Evolutionary conservation across 2,888 invertebrate species (phyloP).

Genomic region (Rhingia campestris): DNA sequence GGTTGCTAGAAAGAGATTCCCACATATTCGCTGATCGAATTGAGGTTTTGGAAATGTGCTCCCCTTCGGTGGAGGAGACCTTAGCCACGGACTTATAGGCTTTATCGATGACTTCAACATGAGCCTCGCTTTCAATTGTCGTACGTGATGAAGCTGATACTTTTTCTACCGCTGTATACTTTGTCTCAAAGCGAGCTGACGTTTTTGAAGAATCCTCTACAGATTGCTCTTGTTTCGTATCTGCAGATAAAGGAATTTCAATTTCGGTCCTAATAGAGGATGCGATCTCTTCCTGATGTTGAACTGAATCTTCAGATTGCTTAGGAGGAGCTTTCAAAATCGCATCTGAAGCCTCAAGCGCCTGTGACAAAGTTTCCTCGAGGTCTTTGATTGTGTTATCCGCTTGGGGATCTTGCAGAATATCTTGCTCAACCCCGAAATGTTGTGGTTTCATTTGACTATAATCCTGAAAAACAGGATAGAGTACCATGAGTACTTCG

Average conservation of each 20-base stretch:
- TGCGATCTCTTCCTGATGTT: slow-evolving; percentile 1
- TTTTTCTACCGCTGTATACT: slow-evolving; percentile 57
- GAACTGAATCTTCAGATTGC: not conserved
- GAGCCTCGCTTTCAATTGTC: slow-evolving; percentile 52
- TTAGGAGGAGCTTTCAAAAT: slow-evolving; percentile 23
- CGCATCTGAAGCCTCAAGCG: slow-evolving; percentile 33
- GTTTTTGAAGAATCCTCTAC: not conserved
- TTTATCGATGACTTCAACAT: slow-evolving; percentile 57
- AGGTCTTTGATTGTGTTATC: slow-evolving; percentile 44
- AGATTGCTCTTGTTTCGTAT: not conserved
- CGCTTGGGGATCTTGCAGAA: not conserved
- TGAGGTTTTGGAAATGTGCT: slow-evolving; percentile 45
- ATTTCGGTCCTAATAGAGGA: slow-evolving; percentile 34
- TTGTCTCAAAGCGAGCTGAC: slow-evolving; percentile 33
- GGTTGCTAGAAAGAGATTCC: slow-evolving; percentile 63
- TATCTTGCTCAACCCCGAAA: slow-evolving; percentile 47
- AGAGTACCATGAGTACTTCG: slow-evolving; percentile 62
- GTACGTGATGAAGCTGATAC: slow-evolving; percentile 46
- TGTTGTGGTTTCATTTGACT: slow-evolving; percentile 5
- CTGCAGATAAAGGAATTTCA: slow-evolving; percentile 40
- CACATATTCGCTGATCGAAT: slow-evolving; percentile 70
- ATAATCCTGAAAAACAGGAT: slow-evolving; percentile 50
- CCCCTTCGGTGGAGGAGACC: slow-evolving; percentile 41
- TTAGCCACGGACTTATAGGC: slow-evolving; percentile 50
- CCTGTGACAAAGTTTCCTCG: slow-evolving; percentile 39